Base-by-base conservation (phyloP, 2,888 invertebrate species). In the Cetonia aurata region DNA sequence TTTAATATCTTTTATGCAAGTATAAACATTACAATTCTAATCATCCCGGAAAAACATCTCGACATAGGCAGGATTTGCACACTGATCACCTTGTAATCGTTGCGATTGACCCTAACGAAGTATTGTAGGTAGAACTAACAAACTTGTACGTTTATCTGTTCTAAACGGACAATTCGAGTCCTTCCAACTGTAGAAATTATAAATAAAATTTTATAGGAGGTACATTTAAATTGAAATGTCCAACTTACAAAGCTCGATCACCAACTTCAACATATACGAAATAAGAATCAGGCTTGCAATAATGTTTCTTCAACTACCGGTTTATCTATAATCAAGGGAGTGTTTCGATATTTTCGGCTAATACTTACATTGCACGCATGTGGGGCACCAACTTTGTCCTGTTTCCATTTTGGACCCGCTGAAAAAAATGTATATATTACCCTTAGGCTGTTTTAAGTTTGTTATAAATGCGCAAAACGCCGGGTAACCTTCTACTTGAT, bases 141-240 rank as follows among this genome's bases (percentile, higher is more conserved):
- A 84, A 75, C 88, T 89, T 0, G 92, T 89, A 53, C 89, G 87
- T 44, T 87, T 80, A 80, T 96, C 92, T 67, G 91, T 94, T 70
- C 96, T 88, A 84, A 96, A 97, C 0, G 92, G 91, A 81, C 94
- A 94, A 12, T 91, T 89, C 66, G 87, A 87, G 83, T 95, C 91
- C 84, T 93, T 96, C 96, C 96, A 97, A 74, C 94, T 95, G 80
- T n/a, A n/a, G n/a, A n/a, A n/a, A n/a, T n/a, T n/a, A n/a, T n/a
- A n/a, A n/a, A n/a, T n/a, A n/a, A n/a, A n/a, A n/a, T n/a, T n/a
- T n/a, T n/a, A n/a, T n/a, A n/a, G n/a, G n/a, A n/a, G n/a, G n/a
- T n/a, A n/a, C n/a, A 60, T 55, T 42, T 65, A 10, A 69, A 13
- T n/a, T n/a, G 25, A 19, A 59, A 6, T 33, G 60, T 25, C 48